phyloP scores from a whole-genome alignment of 2,113 vertebrate species.

The Tragelaphus buxtoni region DNA sequence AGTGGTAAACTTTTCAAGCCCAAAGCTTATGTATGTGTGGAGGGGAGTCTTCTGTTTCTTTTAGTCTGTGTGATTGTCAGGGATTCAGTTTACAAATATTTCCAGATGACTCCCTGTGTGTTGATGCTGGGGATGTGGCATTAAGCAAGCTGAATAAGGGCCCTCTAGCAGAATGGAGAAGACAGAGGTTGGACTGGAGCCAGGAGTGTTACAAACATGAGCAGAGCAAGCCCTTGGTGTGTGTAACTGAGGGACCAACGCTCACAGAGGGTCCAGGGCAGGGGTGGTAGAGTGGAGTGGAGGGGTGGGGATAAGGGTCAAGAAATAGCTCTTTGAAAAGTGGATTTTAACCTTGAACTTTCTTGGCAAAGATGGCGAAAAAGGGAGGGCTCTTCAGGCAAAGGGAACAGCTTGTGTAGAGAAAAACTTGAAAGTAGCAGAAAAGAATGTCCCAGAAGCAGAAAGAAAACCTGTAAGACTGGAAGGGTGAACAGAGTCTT shows the following conservation, averaged over 20 bases:
- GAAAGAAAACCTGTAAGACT: background rate
- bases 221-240: background rate
- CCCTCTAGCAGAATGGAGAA: background rate
- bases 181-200: background rate
- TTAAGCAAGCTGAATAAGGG: background rate
- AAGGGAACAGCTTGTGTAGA: background rate
- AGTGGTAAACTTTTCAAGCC: background rate
- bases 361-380: background rate
- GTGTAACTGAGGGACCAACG: background rate
- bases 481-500: background rate
- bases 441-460: conserved; percentile 10
- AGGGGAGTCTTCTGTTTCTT: background rate
- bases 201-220: accelerated
- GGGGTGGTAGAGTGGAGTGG: background rate
- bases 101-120: background rate
- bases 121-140: background rate
- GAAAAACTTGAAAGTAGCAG: background rate
- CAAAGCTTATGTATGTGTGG: background rate
- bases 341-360: background rate
- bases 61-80: background rate
- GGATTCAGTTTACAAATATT: background rate
- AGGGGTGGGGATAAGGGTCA: background rate
- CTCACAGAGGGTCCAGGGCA: background rate
- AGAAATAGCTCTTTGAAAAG: background rate
- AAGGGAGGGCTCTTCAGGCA: background rate